Evolutionary conservation across 37 sponge, comb jelly and placozoan genomes (phyloP).

Genomic region (Axinella damicornis): DNA sequence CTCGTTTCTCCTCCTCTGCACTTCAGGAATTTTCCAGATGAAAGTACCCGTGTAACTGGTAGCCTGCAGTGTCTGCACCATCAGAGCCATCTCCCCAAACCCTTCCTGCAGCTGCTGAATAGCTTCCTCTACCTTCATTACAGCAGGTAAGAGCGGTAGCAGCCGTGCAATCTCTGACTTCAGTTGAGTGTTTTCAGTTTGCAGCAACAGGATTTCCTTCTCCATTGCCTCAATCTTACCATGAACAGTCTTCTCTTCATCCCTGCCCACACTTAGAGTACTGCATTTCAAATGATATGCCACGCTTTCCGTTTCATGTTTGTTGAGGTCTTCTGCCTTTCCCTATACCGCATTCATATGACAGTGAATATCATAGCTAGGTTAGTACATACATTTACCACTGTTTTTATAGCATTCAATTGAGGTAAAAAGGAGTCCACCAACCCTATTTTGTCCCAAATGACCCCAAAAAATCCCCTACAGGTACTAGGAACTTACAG

Average conservation of each 20-base stretch:
- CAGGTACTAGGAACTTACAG: no score
- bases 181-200: slow-evolving; percentile 13
- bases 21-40: slow-evolving; percentile 88
- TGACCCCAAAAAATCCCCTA: no score
- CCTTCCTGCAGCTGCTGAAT: slow-evolving; percentile 64
- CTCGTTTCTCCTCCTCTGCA: slow-evolving; percentile 68
- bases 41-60: slow-evolving; percentile 74
- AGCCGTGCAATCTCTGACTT: slow-evolving; percentile 9
- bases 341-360: slow-evolving; percentile 12
- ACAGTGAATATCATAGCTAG: no score
- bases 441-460: no score
- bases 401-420: no score
- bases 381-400: no score
- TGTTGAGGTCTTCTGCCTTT: slow-evolving; percentile 4
- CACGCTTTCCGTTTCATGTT: slow-evolving; percentile 28
- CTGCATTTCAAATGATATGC: slow-evolving; percentile 9
- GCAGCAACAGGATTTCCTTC: slow-evolving; percentile 1
- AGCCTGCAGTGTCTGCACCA: slow-evolving; percentile 78
- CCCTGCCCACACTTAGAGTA: neutral
- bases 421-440: no score
- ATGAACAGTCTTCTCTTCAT: slow-evolving; percentile 1
- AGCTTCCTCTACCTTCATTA: slow-evolving; percentile 38
- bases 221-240: neutral
- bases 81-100: slow-evolving; percentile 58
- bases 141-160: slow-evolving; percentile 29